phyloP scores from a whole-genome alignment of 2,113 vertebrate species.

The Sinocyclocheilus maitianheensis region DNA sequence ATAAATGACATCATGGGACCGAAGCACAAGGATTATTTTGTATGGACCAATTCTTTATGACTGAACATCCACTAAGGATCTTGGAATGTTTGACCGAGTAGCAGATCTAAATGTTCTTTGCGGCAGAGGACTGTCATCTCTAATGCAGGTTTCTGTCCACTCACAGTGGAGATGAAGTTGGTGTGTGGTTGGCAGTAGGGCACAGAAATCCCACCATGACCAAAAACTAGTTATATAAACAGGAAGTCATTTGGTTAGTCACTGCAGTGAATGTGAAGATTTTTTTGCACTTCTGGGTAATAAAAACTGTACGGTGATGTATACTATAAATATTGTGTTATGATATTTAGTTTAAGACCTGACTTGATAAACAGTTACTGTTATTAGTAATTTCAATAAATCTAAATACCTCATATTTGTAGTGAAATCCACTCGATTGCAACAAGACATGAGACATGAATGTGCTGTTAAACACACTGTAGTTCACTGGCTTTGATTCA shows the following conservation, averaged over 20 bases:
- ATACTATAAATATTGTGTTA: neutral
- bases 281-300: neutral
- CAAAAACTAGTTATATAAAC: neutral
- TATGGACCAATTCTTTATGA: neutral
- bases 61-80: neutral
- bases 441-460: neutral
- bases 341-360: neutral
- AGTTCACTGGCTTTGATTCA: neutral
- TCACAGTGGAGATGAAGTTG: neutral
- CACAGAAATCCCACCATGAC: neutral
- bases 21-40: neutral
- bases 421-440: neutral
- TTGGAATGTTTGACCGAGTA: neutral
- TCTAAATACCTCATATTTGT: neutral
- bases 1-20: slow-evolving; percentile 49
- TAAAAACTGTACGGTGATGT: neutral
- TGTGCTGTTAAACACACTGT: neutral
- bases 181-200: neutral
- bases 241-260: neutral
- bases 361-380: neutral
- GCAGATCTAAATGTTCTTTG: neutral
- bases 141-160: neutral
- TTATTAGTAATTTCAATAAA: slow-evolving; percentile 6
- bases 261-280: neutral
- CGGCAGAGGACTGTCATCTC: neutral